Evolutionary conservation across 2,113 vertebrate genomes (phyloP), one percentile per base, ranked within the genome.

Genomic region (Stercorarius parasiticus): DNA sequence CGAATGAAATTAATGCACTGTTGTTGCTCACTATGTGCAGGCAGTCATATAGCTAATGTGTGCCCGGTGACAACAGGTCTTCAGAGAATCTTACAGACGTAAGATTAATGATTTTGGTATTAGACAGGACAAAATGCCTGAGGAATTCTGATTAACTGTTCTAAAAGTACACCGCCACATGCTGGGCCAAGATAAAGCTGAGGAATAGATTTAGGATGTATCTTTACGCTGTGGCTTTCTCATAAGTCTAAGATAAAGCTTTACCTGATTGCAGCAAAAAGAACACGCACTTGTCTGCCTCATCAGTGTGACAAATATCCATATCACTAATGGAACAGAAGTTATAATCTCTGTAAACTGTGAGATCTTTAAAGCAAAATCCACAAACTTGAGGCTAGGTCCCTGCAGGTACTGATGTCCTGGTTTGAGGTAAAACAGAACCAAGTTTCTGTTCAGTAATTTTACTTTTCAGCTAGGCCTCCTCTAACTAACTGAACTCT

Each of bases 181-280:
- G 92, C n/a, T 50, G n/a, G 69, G 47, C n/a, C 52, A 92, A 95
- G 88, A 97, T 94, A 97, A 96, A 90, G 32, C 25, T 71, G 76
- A 90, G 76, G 55, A 85, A 83, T 55, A 70, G 43, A 66, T 52
- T 92, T 70, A 83, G 59, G 64, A 47, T 74, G 7, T 42, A 59
- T 67, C 82, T 95, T 94, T 78, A 43, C 23, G 70, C 22, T 13
- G 13, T 6, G 55, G 15, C 18, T 90, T 83, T 88, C 76, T 78
- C 45, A 5, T 27, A 83, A 95, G 27, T 64, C 59, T 53, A 52
- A 93, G 80, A 88, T 88, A 91, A 88, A 72, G 69, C 30, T 95
- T 88, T 14, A 74, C 56, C 77, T 74, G 86, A 56, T 3, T 34
- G 30, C 30, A 34, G 49, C 36, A 74, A 38, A 78, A 86, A 59